Percentiles rank a stretch among this genome's conserved stretches.
Evolutionary conservation across 2,888 invertebrate genomes (phyloP).

Genomic region (Philopedon plagiatum): DNA sequence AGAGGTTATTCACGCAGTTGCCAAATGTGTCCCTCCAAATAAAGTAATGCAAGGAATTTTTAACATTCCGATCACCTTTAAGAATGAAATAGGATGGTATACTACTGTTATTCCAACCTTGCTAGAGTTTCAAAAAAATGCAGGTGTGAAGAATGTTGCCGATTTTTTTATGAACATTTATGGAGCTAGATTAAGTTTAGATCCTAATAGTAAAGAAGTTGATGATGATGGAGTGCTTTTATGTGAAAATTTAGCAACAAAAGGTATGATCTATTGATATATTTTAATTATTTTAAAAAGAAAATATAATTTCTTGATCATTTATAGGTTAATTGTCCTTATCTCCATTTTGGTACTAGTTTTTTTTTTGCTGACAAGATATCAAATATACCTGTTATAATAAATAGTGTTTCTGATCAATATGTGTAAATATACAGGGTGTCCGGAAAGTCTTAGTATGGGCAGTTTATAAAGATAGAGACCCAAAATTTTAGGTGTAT

Average conservation of each 20-base stretch:
- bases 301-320: too few relatives aligned
- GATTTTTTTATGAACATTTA: constrained; percentile 62
- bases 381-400: too few relatives aligned
- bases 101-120: constrained; percentile 62
- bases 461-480: too few relatives aligned
- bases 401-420: too few relatives aligned
- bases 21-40: constrained; percentile 72
- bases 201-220: constrained; percentile 57
- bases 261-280: too few relatives aligned
- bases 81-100: constrained; percentile 73
- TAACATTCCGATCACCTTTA: constrained; percentile 70
- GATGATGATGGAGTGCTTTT: constrained; percentile 71
- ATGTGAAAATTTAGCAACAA: constrained; percentile 69
- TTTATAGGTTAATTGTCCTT: too few relatives aligned
- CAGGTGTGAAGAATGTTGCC: constrained; percentile 63
- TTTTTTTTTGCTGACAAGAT: too few relatives aligned
- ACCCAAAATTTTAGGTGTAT: too few relatives aligned
- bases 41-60: constrained; percentile 70
- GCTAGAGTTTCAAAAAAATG: constrained; percentile 66
- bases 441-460: too few relatives aligned
- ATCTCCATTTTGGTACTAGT: too few relatives aligned
- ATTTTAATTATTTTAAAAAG: too few relatives aligned
- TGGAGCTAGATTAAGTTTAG: constrained; percentile 54
- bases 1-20: constrained; percentile 68
- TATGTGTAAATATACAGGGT: too few relatives aligned